Evolutionary conservation across 2,113 vertebrate species (phyloP).

Genomic region (Arizona elegans): DNA sequence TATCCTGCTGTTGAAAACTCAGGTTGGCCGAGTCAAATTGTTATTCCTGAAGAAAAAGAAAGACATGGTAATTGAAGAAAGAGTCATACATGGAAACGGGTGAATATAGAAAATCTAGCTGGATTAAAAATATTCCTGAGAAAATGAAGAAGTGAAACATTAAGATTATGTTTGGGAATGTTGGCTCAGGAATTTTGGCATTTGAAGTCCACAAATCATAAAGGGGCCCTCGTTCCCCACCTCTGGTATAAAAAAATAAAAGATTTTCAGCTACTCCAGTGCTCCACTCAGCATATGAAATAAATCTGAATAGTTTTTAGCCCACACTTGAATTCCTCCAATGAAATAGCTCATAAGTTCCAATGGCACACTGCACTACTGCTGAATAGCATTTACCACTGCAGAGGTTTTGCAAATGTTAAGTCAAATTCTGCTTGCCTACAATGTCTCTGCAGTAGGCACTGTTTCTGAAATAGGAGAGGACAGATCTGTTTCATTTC

Average conservation of each 20-base stretch:
- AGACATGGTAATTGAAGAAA: not conserved
- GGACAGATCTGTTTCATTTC: not conserved
- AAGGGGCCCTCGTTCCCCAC: not conserved
- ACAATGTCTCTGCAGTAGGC: not conserved
- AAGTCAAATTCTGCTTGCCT: not conserved
- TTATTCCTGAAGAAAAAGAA: not conserved
- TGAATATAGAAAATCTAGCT: not conserved
- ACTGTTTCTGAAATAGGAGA: not conserved
- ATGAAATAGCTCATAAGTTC: not conserved
- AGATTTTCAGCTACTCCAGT: not conserved
- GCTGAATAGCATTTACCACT: not conserved
- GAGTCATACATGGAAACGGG: not conserved
- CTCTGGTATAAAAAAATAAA: not conserved
- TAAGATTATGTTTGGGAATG: not conserved
- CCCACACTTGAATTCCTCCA: not conserved
- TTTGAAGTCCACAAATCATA: not conserved
- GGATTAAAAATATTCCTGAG: not conserved
- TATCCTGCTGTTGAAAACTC: not conserved
- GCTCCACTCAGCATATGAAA: not conserved
- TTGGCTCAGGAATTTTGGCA: not conserved
- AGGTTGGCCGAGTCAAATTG: not conserved
- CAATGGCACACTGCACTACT: not conserved
- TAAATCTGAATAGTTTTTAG: not conserved
- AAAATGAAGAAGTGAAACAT: not conserved
- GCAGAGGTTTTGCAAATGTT: not conserved